Conservation (phyloP, 1,140 invertebrate species). For the Orussus abietinus region DNA sequence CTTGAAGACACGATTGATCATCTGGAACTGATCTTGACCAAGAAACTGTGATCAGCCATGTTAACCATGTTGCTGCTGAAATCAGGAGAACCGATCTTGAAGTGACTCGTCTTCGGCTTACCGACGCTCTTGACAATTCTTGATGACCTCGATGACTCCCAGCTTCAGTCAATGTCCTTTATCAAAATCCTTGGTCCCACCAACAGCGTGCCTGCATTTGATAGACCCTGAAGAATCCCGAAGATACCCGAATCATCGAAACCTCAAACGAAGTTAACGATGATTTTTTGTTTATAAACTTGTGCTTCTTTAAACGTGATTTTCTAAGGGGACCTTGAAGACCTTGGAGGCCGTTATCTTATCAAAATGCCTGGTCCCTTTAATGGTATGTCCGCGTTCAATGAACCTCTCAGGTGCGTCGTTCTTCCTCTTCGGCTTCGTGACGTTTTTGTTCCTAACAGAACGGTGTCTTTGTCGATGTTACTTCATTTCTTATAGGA, state of each 20-base stretch:
- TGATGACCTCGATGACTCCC: constrained; percentile 52
- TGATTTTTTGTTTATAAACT: no score
- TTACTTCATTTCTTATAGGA: constrained; percentile 59
- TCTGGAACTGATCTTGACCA: constrained; percentile 56
- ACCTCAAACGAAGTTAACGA: no score
- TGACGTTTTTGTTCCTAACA: constrained; percentile 51
- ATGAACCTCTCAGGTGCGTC: constrained; percentile 70
- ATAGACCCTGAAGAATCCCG: no score
- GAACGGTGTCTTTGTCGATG: constrained; percentile 66
- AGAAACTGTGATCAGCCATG: constrained; percentile 45
- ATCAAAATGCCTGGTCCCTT: no score
- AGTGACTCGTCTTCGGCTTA: constrained; percentile 50
- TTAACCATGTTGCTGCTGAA: constrained; percentile 53
- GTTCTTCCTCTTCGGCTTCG: constrained; percentile 69
- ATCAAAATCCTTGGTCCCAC: constrained; percentile 81
- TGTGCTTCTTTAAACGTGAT: no score
- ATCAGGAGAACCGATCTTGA: constrained; percentile 63
- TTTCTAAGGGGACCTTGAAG: no score
- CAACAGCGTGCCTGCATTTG: constrained; percentile 86
- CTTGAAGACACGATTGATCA: constrained; percentile 57
- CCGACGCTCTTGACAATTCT: constrained; percentile 51
- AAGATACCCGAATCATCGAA: no score
- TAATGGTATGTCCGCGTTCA: no score
- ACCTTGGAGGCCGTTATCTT: no score
- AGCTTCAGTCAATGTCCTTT: constrained; percentile 61